Percentiles rank a stretch among this genome's conserved stretches.
Evolutionary conservation across 2,797 vertebrate genomes (phyloP).

Genomic region (Onychomys leucogaster): DNA sequence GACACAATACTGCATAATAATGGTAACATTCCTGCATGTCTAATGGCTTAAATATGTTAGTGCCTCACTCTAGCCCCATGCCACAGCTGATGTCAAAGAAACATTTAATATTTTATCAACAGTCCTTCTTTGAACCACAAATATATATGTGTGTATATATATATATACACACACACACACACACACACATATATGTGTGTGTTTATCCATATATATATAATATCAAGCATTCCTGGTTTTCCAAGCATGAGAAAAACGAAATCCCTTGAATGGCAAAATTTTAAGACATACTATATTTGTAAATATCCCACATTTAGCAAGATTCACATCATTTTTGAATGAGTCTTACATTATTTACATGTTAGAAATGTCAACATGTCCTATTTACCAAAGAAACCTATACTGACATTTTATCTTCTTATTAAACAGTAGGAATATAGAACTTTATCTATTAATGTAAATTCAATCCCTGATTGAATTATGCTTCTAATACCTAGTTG

Average conservation of each 20-base stretch:
- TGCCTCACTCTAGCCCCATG: constrained; percentile 72
- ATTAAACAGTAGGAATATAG: constrained; percentile 48
- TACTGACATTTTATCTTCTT: constrained; percentile 67
- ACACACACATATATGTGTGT: not conserved
- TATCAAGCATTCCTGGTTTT: constrained; percentile 69
- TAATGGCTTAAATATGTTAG: constrained; percentile 90
- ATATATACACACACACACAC: not conserved
- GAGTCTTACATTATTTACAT: constrained; percentile 81
- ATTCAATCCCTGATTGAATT: constrained; percentile 51
- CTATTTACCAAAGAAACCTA: constrained; percentile 78
- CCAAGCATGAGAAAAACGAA: constrained; percentile 72
- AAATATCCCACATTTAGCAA: constrained; percentile 63
- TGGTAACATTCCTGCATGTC: constrained; percentile 97
- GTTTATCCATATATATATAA: not conserved
- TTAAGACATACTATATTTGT: constrained; percentile 63
- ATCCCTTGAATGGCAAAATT: constrained; percentile 73
- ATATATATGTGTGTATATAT: constrained; percentile 55
- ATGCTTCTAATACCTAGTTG: constrained; percentile 48
- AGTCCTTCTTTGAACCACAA: constrained; percentile 80
- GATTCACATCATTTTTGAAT: constrained; percentile 47
- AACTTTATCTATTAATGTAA: constrained; percentile 63
- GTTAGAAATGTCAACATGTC: constrained; percentile 59
- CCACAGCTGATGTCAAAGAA: constrained; percentile 81
- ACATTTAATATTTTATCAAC: constrained; percentile 82
- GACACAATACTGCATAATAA: constrained; percentile 95